A percentile compares a stretch with the other conserved stretches of the same genome.
Evolutionary conservation across 1,140 invertebrate species (phyloP).

Genomic region (Stegodyphus mimosarum): DNA sequence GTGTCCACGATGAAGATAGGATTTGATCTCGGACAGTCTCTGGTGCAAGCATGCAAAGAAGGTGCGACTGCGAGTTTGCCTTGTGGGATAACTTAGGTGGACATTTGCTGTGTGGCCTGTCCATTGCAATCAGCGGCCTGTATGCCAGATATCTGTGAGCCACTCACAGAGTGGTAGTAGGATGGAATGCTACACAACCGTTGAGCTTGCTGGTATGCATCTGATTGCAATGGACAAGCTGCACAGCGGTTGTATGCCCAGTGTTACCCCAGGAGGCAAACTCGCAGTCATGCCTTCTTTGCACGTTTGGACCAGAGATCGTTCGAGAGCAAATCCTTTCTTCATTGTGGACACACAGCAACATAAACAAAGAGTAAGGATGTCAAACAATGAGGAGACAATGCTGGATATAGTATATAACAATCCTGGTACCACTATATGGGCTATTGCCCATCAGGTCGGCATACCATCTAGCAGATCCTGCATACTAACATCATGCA

Average conservation of each 20-base stretch:
- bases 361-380: constrained; percentile 1
- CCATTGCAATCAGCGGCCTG: not conserved
- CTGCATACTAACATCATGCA: constrained; percentile 4
- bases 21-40: not conserved
- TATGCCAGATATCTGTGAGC: too few species aligned
- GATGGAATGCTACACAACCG: too few species aligned
- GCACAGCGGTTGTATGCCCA: not conserved
- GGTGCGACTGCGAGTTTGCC: not conserved
- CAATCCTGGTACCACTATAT: not conserved
- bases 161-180: too few species aligned
- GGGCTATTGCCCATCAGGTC: constrained; percentile 1
- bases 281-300: not conserved
- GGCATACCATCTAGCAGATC: not conserved
- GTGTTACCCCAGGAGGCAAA: constrained; percentile 3
- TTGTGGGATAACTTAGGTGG: not conserved
- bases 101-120: not conserved
- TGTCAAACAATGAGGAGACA: not conserved
- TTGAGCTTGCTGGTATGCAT: not conserved
- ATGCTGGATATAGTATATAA: not conserved
- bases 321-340: not conserved
- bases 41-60: not conserved
- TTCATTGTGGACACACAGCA: not conserved
- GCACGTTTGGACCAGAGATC: too few species aligned
- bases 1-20: not conserved
- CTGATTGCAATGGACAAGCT: not conserved